A percentile compares a stretch with the other conserved stretches of the same genome.
Conservation (phyloP, 2,797 vertebrate species). For the Sebastes vulpes region DNA sequence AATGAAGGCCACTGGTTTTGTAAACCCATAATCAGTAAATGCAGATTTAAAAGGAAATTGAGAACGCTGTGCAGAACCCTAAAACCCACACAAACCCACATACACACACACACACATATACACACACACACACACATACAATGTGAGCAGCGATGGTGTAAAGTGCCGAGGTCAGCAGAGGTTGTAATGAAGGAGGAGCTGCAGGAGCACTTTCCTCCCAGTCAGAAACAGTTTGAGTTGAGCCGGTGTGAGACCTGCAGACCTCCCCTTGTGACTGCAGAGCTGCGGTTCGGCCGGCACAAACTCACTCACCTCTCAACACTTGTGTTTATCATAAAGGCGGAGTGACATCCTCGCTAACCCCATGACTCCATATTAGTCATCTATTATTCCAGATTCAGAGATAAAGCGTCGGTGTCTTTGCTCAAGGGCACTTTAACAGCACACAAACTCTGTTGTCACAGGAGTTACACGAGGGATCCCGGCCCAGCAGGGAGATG, state of each 20-base stretch:
- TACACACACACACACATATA: not conserved
- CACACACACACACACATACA: not conserved
- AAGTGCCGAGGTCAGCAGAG: slow-evolving; percentile 35
- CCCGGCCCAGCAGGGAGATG: not conserved
- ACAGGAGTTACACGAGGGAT: not conserved
- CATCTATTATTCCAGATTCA: not conserved
- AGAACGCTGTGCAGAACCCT: not conserved
- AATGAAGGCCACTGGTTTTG: not conserved
- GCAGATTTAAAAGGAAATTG: not conserved
- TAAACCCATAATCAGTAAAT: slow-evolving; percentile 5
- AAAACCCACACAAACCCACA: not conserved
- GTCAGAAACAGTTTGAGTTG: slow-evolving; percentile 24
- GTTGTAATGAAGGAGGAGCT: slow-evolving; percentile 27
- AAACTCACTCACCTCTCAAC: slow-evolving; percentile 17
- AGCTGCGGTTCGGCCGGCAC: slow-evolving; percentile 1
- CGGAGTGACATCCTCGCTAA: slow-evolving; percentile 9
- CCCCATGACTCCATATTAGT: slow-evolving; percentile 16
- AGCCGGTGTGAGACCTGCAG: slow-evolving; percentile 10
- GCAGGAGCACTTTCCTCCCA: slow-evolving; percentile 21
- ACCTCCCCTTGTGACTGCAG: slow-evolving; percentile 33
- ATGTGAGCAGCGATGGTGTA: not conserved
- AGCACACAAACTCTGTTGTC: slow-evolving; percentile 14
- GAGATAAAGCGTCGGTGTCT: not conserved
- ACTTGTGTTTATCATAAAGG: slow-evolving; percentile 7
- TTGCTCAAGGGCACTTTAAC: not conserved